phyloP scores from a whole-genome alignment of 37 sponge, comb jelly and placozoan genomes.

The Eunapius fragilis region DNA sequence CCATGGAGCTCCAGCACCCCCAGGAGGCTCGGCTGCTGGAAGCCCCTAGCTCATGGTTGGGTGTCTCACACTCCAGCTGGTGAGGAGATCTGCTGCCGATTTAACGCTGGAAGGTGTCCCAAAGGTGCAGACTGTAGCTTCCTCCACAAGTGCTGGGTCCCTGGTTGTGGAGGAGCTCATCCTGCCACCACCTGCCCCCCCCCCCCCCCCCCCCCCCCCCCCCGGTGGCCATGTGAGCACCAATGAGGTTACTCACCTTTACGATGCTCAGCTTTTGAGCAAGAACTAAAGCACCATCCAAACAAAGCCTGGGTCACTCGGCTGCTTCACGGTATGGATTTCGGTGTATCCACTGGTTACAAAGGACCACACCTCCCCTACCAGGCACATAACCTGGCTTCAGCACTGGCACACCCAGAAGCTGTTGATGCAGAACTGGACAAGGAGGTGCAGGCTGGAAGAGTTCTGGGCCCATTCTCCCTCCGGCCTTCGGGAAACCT shows the following conservation, averaged over 20 bases:
- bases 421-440: neutral
- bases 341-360: neutral
- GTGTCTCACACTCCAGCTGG: neutral
- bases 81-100: neutral
- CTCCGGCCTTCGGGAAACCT: neutral
- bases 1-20: neutral
- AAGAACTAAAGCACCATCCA: no score
- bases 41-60: neutral
- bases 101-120: neutral
- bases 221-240: neutral
- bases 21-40: neutral
- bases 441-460: neutral
- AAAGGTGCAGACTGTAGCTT: neutral
- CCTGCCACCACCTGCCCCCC: neutral
- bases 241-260: neutral
- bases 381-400: neutral
- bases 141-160: neutral
- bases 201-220: neutral
- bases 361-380: neutral
- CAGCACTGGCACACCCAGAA: constrained; percentile 9
- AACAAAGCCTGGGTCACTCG: no score
- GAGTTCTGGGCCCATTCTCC: constrained; percentile 11
- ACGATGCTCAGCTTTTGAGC: no score
- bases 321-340: neutral
- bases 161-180: neutral